Conservation (phyloP, 2,888 invertebrate genomes). For the Bruchidius siliquastri region DNA sequence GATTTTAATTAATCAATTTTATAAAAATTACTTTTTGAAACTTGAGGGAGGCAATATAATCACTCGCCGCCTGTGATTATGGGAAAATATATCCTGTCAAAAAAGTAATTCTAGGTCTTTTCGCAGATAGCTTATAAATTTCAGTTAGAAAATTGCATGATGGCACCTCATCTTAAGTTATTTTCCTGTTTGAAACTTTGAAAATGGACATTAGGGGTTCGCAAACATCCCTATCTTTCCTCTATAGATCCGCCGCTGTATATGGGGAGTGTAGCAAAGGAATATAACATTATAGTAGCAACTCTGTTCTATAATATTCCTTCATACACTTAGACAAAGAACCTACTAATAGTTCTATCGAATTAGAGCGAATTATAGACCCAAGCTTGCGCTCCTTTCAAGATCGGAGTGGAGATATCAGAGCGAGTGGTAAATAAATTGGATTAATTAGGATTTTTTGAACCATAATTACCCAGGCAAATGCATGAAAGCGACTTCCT, state of each 20-base stretch:
- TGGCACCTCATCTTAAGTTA: too few species aligned
- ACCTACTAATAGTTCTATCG: background rate
- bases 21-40: too few species aligned
- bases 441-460: background rate
- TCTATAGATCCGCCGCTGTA: too few species aligned
- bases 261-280: background rate
- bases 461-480: background rate
- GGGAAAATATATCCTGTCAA: too few species aligned
- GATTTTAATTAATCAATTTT: too few species aligned
- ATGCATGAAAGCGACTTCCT: background rate
- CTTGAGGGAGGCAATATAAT: too few species aligned
- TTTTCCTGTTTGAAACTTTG: too few species aligned
- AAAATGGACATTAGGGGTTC: constrained; percentile 12
- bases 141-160: too few species aligned
- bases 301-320: background rate
- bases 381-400: background rate
- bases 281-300: constrained; percentile 3
- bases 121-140: too few species aligned
- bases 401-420: background rate
- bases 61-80: too few species aligned
- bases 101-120: too few species aligned
- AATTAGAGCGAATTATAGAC: background rate
- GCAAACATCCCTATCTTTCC: background rate
- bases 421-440: background rate
- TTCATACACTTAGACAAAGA: background rate